Evolutionary conservation across 2,888 invertebrate species (phyloP), one percentile per base, ranked within the genome.

Genomic region (Polyommatus icarus): DNA sequence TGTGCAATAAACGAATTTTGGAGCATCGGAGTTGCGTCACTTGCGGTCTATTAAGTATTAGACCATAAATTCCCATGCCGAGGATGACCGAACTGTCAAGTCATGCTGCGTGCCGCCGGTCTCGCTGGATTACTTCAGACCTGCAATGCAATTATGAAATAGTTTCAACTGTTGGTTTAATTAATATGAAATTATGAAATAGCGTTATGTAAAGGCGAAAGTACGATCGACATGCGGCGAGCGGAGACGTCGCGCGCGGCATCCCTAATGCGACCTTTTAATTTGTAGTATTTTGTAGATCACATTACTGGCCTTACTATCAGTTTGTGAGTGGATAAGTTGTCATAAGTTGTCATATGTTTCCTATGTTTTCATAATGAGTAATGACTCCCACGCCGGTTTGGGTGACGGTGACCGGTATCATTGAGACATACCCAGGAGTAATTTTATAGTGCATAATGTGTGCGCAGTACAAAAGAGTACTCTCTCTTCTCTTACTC

Each of bases 181-280:
- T 77, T 67, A 78, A 78, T 80, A 76, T 78, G 40, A 81, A 76
- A 78, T 71, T 78, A 77, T 80, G 61, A 67, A 77, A 61, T 59
- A 79, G n/a, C 61, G 78, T 92, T 92, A 85, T 83, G 84, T 89
- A 91, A 92, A 83, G 85, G 91, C 86, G 92, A 93, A 93, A 93
- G 92, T 89, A 84, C 79, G 85, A 89, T 92, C 91, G 88, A 90
- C 88, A 92, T 92, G 90, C 91, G 89, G 89, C 88, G 85, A 87
- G 88, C 85, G 78, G 84, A 76, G 76, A 29, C 5, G 7, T 50
- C 83, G 84, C 89, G 90, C 86, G 88, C 81, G 81, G 91, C 88
- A 91, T 91, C 82, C 82, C 81, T 84, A 87, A 81, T 71, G 77
- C 78, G 78, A 61, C 77, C 76, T 75, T 61, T 50, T 54, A 54